phyloP scores from a whole-genome alignment of 2,113 vertebrate genomes.

The Lophura nycthemera region DNA sequence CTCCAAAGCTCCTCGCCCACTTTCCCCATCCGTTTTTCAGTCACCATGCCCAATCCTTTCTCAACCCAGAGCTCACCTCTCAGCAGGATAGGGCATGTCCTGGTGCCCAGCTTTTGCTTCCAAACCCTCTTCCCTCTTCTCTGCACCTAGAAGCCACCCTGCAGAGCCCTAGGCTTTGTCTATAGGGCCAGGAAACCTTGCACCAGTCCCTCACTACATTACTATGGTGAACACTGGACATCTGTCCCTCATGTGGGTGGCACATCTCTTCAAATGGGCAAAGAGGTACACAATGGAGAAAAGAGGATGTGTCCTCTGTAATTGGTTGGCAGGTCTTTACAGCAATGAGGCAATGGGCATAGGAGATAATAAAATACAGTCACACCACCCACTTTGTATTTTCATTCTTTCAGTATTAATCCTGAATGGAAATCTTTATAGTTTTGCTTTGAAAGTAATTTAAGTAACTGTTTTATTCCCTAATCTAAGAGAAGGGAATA shows the following conservation, averaged over 20 bases:
- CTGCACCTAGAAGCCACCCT: not conserved
- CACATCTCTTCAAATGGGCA: not conserved
- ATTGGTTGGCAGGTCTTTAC: not conserved
- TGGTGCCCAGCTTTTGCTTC: not conserved
- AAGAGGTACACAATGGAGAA: not conserved
- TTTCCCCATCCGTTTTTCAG: not conserved
- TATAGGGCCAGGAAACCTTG: not conserved
- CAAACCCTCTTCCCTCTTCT: not conserved
- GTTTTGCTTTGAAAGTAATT: slow-evolving; percentile 12
- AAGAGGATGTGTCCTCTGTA: fast-evolving
- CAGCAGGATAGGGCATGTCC: not conserved
- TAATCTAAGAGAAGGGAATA: slow-evolving; percentile 13
- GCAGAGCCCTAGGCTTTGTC: not conserved
- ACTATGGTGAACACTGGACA: not conserved
- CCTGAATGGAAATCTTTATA: not conserved
- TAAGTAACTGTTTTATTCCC: slow-evolving; percentile 23
- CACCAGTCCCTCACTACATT: not conserved
- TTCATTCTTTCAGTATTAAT: not conserved
- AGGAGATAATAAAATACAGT: not conserved
- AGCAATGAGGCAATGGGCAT: not conserved
- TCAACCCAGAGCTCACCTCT: not conserved
- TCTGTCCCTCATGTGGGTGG: fast-evolving
- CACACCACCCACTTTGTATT: not conserved
- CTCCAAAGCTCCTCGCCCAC: not conserved
- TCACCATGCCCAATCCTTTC: not conserved